phyloP scores from a whole-genome alignment of 2,888 invertebrate genomes.

The Pollenia amentaria region DNA sequence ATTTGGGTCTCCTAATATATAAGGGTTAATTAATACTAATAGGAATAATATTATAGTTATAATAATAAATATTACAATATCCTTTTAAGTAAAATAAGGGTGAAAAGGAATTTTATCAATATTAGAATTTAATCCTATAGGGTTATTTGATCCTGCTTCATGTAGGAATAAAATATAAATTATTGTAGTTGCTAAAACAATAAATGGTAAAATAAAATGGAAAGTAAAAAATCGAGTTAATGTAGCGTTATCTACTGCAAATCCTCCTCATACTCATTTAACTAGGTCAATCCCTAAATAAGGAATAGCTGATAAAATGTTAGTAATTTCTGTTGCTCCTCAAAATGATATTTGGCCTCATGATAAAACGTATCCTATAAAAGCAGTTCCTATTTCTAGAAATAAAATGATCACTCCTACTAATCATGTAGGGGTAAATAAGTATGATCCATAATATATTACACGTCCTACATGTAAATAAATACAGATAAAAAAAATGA shows the following conservation, averaged over 20 bases:
- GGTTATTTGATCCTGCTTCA: slow-evolving; percentile 88
- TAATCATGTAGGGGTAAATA: slow-evolving; percentile 87
- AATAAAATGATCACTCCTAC: slow-evolving; percentile 88
- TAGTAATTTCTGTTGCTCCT: slow-evolving; percentile 92
- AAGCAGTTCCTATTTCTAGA: slow-evolving; percentile 89
- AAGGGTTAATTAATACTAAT: slow-evolving; percentile 87
- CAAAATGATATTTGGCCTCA: slow-evolving; percentile 94
- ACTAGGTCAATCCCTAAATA: slow-evolving; percentile 88
- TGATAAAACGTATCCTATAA: slow-evolving; percentile 91
- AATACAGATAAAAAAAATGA: slow-evolving; percentile 90
- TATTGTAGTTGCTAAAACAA: slow-evolving; percentile 87
- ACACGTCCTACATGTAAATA: slow-evolving; percentile 89
- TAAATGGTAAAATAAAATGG: slow-evolving; percentile 90
- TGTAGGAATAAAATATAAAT: too few relatives aligned
- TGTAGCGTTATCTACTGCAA: slow-evolving; percentile 90
- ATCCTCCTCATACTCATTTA: slow-evolving; percentile 91
- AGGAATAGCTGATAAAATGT: slow-evolving; percentile 89
- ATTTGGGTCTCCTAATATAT: slow-evolving; percentile 89
- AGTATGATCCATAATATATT: too few relatives aligned
- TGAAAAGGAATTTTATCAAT: too few relatives aligned
- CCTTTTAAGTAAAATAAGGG: too few relatives aligned
- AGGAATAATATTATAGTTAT: too few relatives aligned
- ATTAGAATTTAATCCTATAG: too few relatives aligned
- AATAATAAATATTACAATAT: too few relatives aligned
- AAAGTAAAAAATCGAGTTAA: too few relatives aligned